Base-by-base conservation (phyloP, 2,113 vertebrate genomes). In the Vidua chalybeata region DNA sequence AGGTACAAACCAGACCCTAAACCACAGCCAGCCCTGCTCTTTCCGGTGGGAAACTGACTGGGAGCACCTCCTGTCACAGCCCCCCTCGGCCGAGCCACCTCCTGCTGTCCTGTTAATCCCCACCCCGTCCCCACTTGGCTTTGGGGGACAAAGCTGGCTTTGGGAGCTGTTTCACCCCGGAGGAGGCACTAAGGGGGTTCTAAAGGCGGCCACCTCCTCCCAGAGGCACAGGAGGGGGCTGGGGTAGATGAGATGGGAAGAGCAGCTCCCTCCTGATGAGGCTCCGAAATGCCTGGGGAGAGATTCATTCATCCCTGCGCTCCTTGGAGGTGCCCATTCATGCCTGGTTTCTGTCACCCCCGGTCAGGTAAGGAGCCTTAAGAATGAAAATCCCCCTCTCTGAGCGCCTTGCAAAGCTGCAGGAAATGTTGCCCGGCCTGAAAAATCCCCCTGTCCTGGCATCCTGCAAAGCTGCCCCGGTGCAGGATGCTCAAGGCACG, bases 1-100 rank as follows among this genome's bases (percentile, higher is more conserved):
- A 48, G 86, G 54, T 46, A 41, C 28, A 20, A 19, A 64, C 5
- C 69, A 59, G 49, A 27, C 13, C 63, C 37, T 13, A 13, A 54
- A n/a, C 2, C 48, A 1, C 18, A 8, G 43, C 22, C 64, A 20
- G 64, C 33, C 23, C 64, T 27, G 35, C 71, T 41, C 10, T 1
- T 33, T 22, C n/a, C 9, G 3, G 10, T 27, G 24, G 35, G 59
- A 27, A 39, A 11, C 35, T 3, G 2, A 2, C 19, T 0, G 1
- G 30, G 30, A 13, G 9, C 63, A 17, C 9, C n/a, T 28, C 49
- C 51, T 11, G 1, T 11, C 41, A 0, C 3, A 1, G 4, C 26
- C 46, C 37, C 41, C 24, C 61, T 68, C 1, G 1, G 80, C 48
- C 21, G 3, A 64, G 35, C 39, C 74, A 2, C 11, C 63, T 77